These are phyloP conservation scores for Xenopus tropicalis DNA, from an alignment of 2,113 vertebrate species.

Conservation along the genomic window UCB_Xtro_10.0 CM004443.2:44480001-44480500, in stretches of 20 bases:
- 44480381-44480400: background rate
- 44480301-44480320: slow-evolving; percentile 75
- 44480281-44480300: slow-evolving; percentile 85
- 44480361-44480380: slow-evolving; percentile 61
- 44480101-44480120: no score
- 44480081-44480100: no score
- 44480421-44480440: no score
- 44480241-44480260: slow-evolving; percentile 75
- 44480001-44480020: no score
- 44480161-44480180: slow-evolving; percentile 66
- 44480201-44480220: slow-evolving; percentile 78
- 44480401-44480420: no score
- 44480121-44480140: no score
- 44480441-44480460: no score
- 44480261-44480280: slow-evolving; percentile 79
- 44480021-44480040: no score
- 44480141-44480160: background rate
- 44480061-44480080: no score
- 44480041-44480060: no score
- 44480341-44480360: slow-evolving; percentile 73
- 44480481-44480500: no score
- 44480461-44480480: no score
- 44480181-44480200: slow-evolving; percentile 69
- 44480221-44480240: slow-evolving; percentile 83
- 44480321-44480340: slow-evolving; percentile 82